Base-by-base conservation (phyloP, 2,888 invertebrate genomes). In the Baccha elongata region DNA sequence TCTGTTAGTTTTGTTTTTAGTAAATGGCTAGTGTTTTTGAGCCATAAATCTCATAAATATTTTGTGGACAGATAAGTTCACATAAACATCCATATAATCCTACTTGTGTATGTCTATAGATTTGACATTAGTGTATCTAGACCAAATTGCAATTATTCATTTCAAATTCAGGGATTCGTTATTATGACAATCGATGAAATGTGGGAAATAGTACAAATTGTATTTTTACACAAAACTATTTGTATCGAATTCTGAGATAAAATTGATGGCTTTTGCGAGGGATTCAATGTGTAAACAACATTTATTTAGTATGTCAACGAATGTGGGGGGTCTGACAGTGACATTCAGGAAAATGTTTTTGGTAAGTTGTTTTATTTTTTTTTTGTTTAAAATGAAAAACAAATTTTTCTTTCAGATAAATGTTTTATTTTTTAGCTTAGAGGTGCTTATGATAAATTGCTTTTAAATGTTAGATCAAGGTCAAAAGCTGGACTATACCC, bases 131-230 rank as follows among this genome's bases (percentile, higher is more conserved):
- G 40, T 58, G 64, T 50, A 40, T 32, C 29, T 60, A 42, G 8
- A 50, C 17, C 2, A 32, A 23, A 17, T 44, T 52, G 50, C 44
- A 52, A 42, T 62, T 42, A 62, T 62, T 40, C 21, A 44, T 72
- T 64, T 53, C 0, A 29, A 19, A 53, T 19, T 55, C 21, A 35
- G 37, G 29, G 15, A 21, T 55, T 55, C 37, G 11, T n/a, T 55
- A 15, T 44, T 68, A 10, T 50, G 67, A 60, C 52, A 75, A 44
- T 15, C 40, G 69, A 8, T 48, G 64, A 69, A 64, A 71, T 69
- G 71, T 42, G 46, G 62, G 29, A 15, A 44, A 62, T 26, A 21
- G 10, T 67, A 52, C n/a, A 50, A 58, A n/a, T 19, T 48, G 74
- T 40, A 11, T 64, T 46, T 50, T 52, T 35, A 37, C 13, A 53